A percentile compares a stretch with the other conserved stretches of the same genome.
Conservation (phyloP, 2,888 invertebrate species). For the Electrophaes corylata region DNA sequence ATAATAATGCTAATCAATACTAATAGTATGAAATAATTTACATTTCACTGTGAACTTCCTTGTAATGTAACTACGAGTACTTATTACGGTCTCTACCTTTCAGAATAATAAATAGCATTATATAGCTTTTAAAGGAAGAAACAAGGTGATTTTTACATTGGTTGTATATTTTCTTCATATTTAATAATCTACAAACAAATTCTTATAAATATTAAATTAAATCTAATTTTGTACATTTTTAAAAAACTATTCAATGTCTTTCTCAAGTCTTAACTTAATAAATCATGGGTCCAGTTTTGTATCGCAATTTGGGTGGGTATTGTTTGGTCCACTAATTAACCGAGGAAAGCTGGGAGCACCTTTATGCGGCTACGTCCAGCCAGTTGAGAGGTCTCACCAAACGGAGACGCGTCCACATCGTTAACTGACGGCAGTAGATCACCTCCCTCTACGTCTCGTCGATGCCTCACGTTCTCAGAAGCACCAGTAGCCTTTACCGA, state of each 20-base stretch:
- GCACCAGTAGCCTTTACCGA: conserved; percentile 69
- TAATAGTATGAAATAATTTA: conserved; percentile 7
- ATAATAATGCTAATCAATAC: conserved; percentile 13
- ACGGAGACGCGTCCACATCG: conserved; percentile 66
- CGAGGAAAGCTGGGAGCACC: conserved; percentile 75
- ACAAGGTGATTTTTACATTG: neutral
- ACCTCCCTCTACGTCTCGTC: conserved; percentile 70
- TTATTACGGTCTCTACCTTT: neutral
- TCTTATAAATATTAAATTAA: neutral
- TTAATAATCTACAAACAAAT: conserved; percentile 7
- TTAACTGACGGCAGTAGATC: conserved; percentile 67
- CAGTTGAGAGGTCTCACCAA: conserved; percentile 63
- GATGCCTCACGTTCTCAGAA: conserved; percentile 52
- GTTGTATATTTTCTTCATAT: conserved; percentile 8
- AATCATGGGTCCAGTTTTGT: conserved; percentile 9
- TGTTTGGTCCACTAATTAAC: conserved; percentile 46
- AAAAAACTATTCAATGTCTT: conserved; percentile 39
- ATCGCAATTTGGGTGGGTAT: neutral
- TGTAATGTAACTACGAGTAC: neutral
- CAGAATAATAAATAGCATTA: too few species aligned
- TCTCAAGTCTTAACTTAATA: conserved; percentile 10
- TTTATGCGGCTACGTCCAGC: conserved; percentile 69
- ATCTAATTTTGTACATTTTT: conserved; percentile 17
- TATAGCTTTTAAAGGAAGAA: neutral
- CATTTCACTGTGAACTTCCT: conserved; percentile 14